A percentile compares a stretch with the other conserved stretches of the same genome.
phyloP scores from a whole-genome alignment of 1,140 invertebrate genomes.

The Caenorhabditis remanei region DNA sequence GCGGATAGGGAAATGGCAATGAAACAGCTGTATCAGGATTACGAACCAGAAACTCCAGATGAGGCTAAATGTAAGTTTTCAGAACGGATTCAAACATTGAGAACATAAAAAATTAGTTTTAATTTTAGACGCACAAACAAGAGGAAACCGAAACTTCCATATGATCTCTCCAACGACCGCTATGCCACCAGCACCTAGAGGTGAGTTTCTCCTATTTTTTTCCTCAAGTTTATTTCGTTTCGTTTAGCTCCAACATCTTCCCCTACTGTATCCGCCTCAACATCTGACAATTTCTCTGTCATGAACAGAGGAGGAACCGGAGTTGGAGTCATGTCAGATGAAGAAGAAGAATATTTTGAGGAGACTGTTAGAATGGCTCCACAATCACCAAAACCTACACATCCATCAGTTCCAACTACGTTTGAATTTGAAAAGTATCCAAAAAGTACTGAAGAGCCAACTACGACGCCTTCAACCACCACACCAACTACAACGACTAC shows the following conservation, averaged over 20 bases:
- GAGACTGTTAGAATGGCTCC: constrained; percentile 3
- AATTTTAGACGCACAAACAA: constrained; percentile 1
- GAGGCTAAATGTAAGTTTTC: constrained; percentile 12
- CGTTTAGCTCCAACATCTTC: not conserved
- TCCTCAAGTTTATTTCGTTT: not conserved
- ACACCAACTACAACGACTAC: constrained; percentile 44
- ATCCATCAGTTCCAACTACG: constrained; percentile 36
- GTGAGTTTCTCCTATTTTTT: not conserved
- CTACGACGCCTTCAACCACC: constrained; percentile 17
- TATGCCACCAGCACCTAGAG: constrained; percentile 14
- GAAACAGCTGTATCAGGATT: constrained; percentile 58
- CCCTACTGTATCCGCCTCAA: not conserved
- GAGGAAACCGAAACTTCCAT: constrained; percentile 35
- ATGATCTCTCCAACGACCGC: not conserved
- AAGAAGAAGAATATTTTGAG: constrained; percentile 40
- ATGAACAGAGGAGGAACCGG: constrained; percentile 27
- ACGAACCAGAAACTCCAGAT: constrained; percentile 50
- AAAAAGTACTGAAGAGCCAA: constrained; percentile 17
- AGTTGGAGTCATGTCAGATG: constrained; percentile 12
- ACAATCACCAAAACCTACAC: constrained; percentile 41
- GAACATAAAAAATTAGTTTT: no score
- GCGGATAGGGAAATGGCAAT: constrained; percentile 52
- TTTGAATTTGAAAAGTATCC: constrained; percentile 44
- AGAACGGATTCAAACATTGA: not conserved
- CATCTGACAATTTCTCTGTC: constrained; percentile 2